Percentiles rank a stretch among this genome's conserved stretches.
phyloP scores from a whole-genome alignment of 2,113 vertebrate species.

The Varanus komodoensis region DNA sequence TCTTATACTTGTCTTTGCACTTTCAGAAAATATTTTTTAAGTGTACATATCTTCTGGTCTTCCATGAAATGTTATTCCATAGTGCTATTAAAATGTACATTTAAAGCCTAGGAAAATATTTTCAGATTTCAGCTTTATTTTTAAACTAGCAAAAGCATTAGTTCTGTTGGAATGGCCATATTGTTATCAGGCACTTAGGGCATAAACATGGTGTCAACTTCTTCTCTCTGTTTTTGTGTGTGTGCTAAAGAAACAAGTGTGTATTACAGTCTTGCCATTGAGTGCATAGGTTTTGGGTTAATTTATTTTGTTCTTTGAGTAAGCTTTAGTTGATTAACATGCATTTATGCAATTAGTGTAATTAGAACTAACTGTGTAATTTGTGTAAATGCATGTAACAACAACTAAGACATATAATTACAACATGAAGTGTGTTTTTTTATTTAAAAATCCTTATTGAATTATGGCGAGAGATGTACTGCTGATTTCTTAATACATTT shows the following conservation, averaged over 20 bases:
- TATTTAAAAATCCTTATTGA: conserved; percentile 44
- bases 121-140: not conserved
- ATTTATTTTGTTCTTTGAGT: conserved; percentile 72
- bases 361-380: conserved; percentile 75
- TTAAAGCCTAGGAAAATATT: not conserved
- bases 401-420: conserved; percentile 71
- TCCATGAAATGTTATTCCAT: not conserved
- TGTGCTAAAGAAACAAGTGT: conserved; percentile 1
- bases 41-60: too few relatives aligned
- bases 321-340: conserved; percentile 67
- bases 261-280: not conserved
- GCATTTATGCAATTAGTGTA: conserved; percentile 78
- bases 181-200: not conserved
- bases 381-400: conserved; percentile 70
- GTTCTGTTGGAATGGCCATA: not conserved
- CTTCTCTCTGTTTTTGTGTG: not conserved
- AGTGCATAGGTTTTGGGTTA: conserved; percentile 51
- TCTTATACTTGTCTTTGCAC: not conserved
- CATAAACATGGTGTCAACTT: not conserved
- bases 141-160: not conserved
- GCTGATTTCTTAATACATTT: not conserved
- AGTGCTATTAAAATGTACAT: not conserved
- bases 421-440: conserved; percentile 46
- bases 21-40: not conserved
- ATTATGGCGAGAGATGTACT: conserved; percentile 35